Evolutionary conservation across 2,888 invertebrate genomes (phyloP).

Genomic region (Aspidiotus rigidus): DNA sequence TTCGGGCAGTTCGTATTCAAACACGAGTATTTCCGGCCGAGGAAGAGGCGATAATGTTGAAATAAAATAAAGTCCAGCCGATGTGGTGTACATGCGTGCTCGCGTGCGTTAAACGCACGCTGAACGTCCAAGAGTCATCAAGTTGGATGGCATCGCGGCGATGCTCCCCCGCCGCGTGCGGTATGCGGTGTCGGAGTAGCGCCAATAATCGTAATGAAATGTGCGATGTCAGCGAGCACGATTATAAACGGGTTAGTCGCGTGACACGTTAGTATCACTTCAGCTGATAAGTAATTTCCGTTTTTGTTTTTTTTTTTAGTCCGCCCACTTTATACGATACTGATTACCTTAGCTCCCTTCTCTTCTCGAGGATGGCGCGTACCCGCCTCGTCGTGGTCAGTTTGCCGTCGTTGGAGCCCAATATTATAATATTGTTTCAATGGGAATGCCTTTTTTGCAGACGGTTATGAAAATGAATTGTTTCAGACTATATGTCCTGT

Average conservation of each 20-base stretch:
- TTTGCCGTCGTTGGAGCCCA: too few relatives aligned
- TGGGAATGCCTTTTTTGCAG: too few relatives aligned
- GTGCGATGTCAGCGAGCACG: slow-evolving; percentile 22
- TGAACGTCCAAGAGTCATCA: background rate
- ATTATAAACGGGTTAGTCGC: slow-evolving; percentile 33
- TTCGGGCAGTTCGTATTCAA: too few relatives aligned
- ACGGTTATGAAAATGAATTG: too few relatives aligned
- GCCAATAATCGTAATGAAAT: slow-evolving; percentile 31
- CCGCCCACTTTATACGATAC: slow-evolving; percentile 4
- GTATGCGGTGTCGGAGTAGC: background rate
- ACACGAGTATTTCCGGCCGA: background rate
- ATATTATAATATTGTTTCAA: too few relatives aligned
- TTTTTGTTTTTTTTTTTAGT: background rate
- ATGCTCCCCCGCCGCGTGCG: background rate
- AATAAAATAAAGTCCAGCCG: background rate
- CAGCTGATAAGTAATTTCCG: slow-evolving; percentile 31
- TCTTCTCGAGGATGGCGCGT: too few relatives aligned
- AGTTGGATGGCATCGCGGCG: background rate
- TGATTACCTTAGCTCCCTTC: background rate
- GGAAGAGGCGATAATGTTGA: background rate
- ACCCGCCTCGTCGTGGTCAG: too few relatives aligned
- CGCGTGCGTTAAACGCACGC: slow-evolving; percentile 1
- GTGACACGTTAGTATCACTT: slow-evolving; percentile 28
- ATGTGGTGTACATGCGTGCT: background rate
- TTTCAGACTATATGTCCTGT: too few relatives aligned